phyloP scores from a whole-genome alignment of 2,888 invertebrate species.

The Scaptomyza tumidula region DNA sequence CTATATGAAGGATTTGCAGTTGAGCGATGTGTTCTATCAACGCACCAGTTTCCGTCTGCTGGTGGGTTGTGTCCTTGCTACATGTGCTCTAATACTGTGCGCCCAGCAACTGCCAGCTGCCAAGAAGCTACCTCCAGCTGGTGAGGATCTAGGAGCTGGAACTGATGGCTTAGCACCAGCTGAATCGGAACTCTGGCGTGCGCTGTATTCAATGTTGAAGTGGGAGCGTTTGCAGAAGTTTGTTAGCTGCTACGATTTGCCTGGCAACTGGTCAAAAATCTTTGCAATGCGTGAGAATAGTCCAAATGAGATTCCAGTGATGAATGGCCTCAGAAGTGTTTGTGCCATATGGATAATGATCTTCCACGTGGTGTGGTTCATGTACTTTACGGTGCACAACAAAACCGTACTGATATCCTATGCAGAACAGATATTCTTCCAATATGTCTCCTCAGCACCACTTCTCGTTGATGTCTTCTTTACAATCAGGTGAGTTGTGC shows the following conservation, averaged over 20 bases:
- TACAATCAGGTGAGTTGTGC: slow-evolving; percentile 80
- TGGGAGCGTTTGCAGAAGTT: slow-evolving; percentile 60
- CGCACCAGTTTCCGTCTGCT: slow-evolving; percentile 81
- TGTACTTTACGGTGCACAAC: slow-evolving; percentile 84
- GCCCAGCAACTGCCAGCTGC: slow-evolving; percentile 61
- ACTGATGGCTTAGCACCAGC: slow-evolving; percentile 50
- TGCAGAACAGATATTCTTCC: slow-evolving; percentile 82
- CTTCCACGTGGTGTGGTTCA: slow-evolving; percentile 84
- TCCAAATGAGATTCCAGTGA: slow-evolving; percentile 81
- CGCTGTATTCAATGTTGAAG: slow-evolving; percentile 53
- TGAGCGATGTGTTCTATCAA: slow-evolving; percentile 80
- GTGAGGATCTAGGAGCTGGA: slow-evolving; percentile 8
- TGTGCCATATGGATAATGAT: slow-evolving; percentile 84
- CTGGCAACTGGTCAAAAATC: slow-evolving; percentile 75
- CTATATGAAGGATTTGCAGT: slow-evolving; percentile 83
- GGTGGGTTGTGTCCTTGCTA: slow-evolving; percentile 66
- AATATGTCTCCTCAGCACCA: slow-evolving; percentile 84
- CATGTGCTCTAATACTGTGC: slow-evolving; percentile 72
- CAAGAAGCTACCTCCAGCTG: slow-evolving; percentile 22
- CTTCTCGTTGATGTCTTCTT: slow-evolving; percentile 84
- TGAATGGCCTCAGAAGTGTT: slow-evolving; percentile 83
- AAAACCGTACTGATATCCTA: slow-evolving; percentile 82
- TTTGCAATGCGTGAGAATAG: slow-evolving; percentile 72
- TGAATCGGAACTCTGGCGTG: slow-evolving; percentile 64
- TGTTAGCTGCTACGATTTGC: slow-evolving; percentile 82